These are phyloP conservation scores for Tyto alba DNA, from an alignment of 2,113 vertebrate genomes.

Conservation along the genomic window DNA sequence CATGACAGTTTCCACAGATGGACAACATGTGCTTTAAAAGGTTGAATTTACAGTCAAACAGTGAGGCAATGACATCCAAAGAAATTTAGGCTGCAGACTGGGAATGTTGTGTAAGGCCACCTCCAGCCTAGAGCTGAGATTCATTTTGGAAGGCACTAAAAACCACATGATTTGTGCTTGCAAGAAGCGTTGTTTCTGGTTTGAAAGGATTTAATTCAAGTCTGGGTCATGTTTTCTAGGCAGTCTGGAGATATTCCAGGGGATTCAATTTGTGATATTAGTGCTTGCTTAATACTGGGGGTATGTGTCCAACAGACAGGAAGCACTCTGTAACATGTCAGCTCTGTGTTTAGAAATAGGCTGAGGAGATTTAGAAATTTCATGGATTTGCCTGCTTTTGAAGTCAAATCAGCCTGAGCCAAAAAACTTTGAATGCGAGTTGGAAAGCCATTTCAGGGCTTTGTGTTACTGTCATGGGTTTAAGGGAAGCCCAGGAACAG, in stretches of 20 bases:
- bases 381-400: slow-evolving; percentile 41
- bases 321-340: neutral
- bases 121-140: neutral
- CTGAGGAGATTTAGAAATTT: slow-evolving; percentile 46
- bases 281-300: neutral
- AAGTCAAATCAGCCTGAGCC: neutral
- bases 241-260: slow-evolving; percentile 50
- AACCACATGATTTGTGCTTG: slow-evolving; percentile 26
- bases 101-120: neutral
- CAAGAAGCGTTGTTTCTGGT: neutral
- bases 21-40: neutral
- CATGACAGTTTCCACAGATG: neutral
- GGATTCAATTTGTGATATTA: slow-evolving; percentile 33
- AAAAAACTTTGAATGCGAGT: slow-evolving; percentile 13
- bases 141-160: slow-evolving; percentile 1
- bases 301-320: slow-evolving; percentile 35
- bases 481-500: neutral
- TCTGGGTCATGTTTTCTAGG: slow-evolving; percentile 52
- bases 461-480: slow-evolving; percentile 12
- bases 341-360: slow-evolving; percentile 42
- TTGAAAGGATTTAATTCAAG: slow-evolving; percentile 49
- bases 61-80: neutral
- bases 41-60: neutral
- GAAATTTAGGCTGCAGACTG: neutral
- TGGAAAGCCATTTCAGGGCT: neutral